A percentile compares a stretch with the other conserved stretches of the same genome.
Conservation (phyloP, 1,140 invertebrate species). For the Spodoptera frugiperda region DNA sequence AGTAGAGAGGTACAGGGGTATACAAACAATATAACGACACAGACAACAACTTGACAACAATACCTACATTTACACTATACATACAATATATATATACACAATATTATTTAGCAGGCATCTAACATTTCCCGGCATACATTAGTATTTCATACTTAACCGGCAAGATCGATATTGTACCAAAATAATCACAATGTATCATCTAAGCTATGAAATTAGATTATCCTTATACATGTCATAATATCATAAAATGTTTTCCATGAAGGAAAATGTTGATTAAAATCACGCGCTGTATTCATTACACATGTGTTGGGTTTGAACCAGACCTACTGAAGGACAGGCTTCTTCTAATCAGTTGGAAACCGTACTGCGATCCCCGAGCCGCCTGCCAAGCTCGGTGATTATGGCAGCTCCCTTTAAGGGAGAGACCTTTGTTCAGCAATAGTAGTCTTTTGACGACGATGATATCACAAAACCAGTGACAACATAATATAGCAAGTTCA, state of each 20-base stretch:
- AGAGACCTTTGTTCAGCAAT: no score
- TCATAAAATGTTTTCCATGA: background rate
- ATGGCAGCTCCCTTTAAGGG: no score
- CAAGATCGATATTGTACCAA: background rate
- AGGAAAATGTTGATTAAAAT: background rate
- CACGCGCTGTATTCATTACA: no score
- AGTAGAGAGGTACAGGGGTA: background rate
- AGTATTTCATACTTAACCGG: background rate
- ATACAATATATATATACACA: background rate
- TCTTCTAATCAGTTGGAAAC: no score
- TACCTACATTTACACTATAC: background rate
- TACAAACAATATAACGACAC: constrained; percentile 31
- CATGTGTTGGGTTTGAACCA: no score
- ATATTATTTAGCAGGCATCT: constrained; percentile 1
- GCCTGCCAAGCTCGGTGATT: no score
- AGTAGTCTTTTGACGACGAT: no score
- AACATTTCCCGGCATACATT: background rate
- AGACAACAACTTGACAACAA: constrained; percentile 26
- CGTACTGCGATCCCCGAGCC: no score
- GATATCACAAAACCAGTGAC: no score
- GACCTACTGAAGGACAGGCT: no score
- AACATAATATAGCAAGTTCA: no score
- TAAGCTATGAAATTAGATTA: background rate
- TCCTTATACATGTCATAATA: background rate
- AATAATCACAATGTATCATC: background rate